Base-by-base conservation (phyloP, 2,797 vertebrate genomes). In the Luscinia luscinia region DNA sequence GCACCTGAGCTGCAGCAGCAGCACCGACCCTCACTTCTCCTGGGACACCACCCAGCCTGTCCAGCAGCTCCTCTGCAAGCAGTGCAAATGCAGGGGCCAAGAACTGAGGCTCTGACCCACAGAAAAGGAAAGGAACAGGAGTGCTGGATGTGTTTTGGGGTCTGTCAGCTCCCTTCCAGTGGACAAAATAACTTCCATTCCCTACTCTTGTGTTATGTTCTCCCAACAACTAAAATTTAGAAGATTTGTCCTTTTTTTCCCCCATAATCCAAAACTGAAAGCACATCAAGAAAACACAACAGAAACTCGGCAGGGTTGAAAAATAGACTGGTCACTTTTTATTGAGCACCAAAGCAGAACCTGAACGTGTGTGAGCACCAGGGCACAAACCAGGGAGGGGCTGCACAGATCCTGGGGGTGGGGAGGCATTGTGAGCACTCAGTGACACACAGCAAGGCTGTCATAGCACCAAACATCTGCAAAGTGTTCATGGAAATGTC, bases 331-430 rank as follows among this genome's bases (percentile, higher is more conserved):
- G 85, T 94, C 34, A 57, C 26, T 49, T 95, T 97, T 96, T 96
- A 96, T 97, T 97, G 87, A 97, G 95, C 96, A 96, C 96, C 94
- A 0, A 76, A 84, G 67, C 82, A 93, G 89, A 58, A 81, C 77
- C 74, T 62, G 84, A 10, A 36, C n/a, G 16, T 0, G 3, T 41
- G 32, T 27, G 78, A 81, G 83, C 87, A 93, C 54, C 40, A 5
- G 32, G 41, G 23, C 55, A 80, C 49, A 30, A 59, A 49, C 32
- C 4, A 2, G 24, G 52, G 54, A 62, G 64, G 63, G 14, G 20
- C 80, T 54, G 84, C 66, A 13, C 63, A 24, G 67, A 30, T n/a
- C 79, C 89, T 5, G 0, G 7, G 45, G 67, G 4, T 28, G 30
- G 2, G 68, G 15, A 36, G 77, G 82, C 75, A 28, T 5, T 11